Conservation (phyloP, 2,888 invertebrate genomes). For the Agrochola lychnidis region DNA sequence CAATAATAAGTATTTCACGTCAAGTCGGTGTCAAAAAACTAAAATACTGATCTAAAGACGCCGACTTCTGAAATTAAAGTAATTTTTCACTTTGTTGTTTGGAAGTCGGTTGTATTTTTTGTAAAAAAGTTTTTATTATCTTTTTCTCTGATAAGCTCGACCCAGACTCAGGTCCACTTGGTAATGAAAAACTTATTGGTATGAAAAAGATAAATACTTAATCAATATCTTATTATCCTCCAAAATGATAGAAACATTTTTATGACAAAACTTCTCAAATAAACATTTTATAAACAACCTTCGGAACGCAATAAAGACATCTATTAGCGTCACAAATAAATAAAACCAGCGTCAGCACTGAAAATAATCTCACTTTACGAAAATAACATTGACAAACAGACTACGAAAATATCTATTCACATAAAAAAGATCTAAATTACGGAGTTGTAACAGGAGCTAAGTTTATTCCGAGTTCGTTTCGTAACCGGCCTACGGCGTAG, state of each 20-base stretch:
- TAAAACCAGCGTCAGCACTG: slow-evolving; percentile 34
- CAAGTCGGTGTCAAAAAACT: too few relatives aligned
- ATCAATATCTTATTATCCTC: slow-evolving; percentile 19
- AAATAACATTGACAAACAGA: slow-evolving; percentile 54
- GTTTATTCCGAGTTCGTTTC: slow-evolving; percentile 50
- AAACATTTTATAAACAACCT: slow-evolving; percentile 39
- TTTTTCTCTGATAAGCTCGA: slow-evolving; percentile 19
- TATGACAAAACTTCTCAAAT: slow-evolving; percentile 35
- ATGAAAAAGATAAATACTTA: slow-evolving; percentile 14
- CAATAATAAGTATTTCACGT: too few relatives aligned
- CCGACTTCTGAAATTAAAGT: too few relatives aligned
- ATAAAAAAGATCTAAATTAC: slow-evolving; percentile 55
- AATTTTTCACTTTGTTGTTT: too few relatives aligned
- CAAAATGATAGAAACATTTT: slow-evolving; percentile 39
- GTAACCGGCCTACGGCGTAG: slow-evolving; percentile 64
- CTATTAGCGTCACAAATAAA: slow-evolving; percentile 58
- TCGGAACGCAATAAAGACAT: slow-evolving; percentile 41
- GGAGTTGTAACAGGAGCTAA: slow-evolving; percentile 42
- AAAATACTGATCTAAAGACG: too few relatives aligned
- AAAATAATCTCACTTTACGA: slow-evolving; percentile 53
- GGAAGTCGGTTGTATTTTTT: too few relatives aligned
- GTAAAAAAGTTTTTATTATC: slow-evolving; percentile 5
- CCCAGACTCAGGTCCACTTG: neutral
- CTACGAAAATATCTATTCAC: slow-evolving; percentile 50
- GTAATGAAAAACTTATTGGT: slow-evolving; percentile 6